Base-by-base conservation (phyloP, 2,797 vertebrate genomes). In the Hypotaenidia philippensis region DNA sequence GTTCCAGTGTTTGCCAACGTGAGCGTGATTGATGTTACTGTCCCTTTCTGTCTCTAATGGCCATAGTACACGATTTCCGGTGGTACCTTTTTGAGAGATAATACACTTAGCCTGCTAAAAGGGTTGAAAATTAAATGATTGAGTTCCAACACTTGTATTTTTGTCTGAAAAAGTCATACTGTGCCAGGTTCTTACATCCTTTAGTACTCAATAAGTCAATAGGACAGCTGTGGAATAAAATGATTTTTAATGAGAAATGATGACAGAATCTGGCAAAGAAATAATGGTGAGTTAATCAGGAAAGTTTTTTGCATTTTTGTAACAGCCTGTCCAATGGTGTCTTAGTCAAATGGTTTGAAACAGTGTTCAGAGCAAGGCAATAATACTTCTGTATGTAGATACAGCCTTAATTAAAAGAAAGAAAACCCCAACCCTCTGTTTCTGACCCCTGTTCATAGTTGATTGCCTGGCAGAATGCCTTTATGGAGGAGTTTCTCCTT, bases 211-310 rank as follows among this genome's bases (percentile, higher is more conserved):
- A 14, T 85, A 78, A 91, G 90, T 87, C 83, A 74, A 40, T 87
- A 60, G 65, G 60, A 85, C 87, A 91, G 87, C 92, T 85, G 40
- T 11, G 57, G 53, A 95, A 61, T 50, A 45, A 80, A 85, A 91
- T 64, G 15, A 41, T 71, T 83, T 93, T 83, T 95, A 89, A 91
- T 75, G 61, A 85, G 83, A 52, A 68, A 61, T 6, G 63, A 64
- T 92, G 94, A 66, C 87, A 89, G 72, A 81, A 49, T 31, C 45
- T 89, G 89, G 82, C 60, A 83, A 41, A 65, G 93, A 85, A 64
- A 70, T 56, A 70, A 80, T 17, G 32, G 53, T 38, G 87, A 92
- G 61, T 89, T 95, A 80, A 83, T 97, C 76, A n/a, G 78, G 31
- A 50, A 56, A 68, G 60, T n/a, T n/a, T 68, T 92, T 22, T 77